Percentiles rank a stretch among this genome's conserved stretches.
Evolutionary conservation across 2,113 vertebrate genomes (phyloP).

Genomic region (Odocoileus virginianus): DNA sequence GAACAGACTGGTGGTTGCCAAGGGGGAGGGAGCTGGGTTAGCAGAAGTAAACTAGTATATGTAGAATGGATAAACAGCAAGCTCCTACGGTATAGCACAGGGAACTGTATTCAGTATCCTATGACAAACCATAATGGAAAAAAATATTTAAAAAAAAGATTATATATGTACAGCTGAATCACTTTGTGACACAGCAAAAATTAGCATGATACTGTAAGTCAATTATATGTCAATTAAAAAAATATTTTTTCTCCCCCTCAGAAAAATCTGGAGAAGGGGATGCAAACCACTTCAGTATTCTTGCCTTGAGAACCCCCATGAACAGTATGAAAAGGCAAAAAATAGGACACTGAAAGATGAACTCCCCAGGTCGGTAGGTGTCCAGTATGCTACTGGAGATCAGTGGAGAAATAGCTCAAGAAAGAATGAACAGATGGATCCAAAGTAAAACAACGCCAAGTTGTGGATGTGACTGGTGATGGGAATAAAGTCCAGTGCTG

Average conservation of each 20-base stretch:
- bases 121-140: not conserved
- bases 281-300: not conserved
- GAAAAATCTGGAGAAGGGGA: not conserved
- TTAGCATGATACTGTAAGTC: not conserved
- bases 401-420: not conserved
- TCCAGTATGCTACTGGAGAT: not conserved
- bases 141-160: not conserved
- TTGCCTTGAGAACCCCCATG: not conserved
- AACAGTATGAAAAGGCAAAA: not conserved
- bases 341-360: not conserved
- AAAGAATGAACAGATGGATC: not conserved
- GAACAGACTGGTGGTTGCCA: not conserved
- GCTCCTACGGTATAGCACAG: not conserved
- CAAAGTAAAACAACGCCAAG: not conserved
- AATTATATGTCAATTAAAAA: not conserved
- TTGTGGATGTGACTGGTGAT: not conserved
- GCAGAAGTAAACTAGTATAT: not conserved
- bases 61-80: not conserved
- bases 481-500: not conserved
- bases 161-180: not conserved
- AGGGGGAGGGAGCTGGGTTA: not conserved
- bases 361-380: not conserved
- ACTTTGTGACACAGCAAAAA: not conserved
- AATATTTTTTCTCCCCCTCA: not conserved
- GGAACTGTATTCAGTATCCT: not conserved